These are phyloP conservation scores for Zygaena filipendulae DNA, from an alignment of 2,888 invertebrate genomes.

Conservation along the genomic window DNA sequence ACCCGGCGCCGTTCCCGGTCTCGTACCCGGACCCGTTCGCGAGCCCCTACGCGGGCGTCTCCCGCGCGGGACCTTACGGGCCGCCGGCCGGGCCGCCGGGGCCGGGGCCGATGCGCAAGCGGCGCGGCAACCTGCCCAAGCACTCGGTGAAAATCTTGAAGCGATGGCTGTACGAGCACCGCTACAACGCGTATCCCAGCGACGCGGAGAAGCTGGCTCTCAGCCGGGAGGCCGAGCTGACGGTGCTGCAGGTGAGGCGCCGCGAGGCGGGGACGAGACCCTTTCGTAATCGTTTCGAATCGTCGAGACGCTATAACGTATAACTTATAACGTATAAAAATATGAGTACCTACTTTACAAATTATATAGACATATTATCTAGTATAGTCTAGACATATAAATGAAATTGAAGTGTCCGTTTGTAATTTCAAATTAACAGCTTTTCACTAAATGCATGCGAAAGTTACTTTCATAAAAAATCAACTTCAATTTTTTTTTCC, in stretches of 20 bases:
- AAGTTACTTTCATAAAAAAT: no score
- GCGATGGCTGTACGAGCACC: slow-evolving; percentile 92
- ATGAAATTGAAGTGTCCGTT: no score
- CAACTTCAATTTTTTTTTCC: no score
- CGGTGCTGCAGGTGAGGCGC: slow-evolving; percentile 86
- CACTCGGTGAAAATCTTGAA: slow-evolving; percentile 92
- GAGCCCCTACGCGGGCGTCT: slow-evolving; percentile 19
- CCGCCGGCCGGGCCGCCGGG: slow-evolving; percentile 28
- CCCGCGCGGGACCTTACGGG: neutral
- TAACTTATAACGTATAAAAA: no score
- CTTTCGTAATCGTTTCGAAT: no score
- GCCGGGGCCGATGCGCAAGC: slow-evolving; percentile 75
- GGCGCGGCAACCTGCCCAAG: slow-evolving; percentile 92
- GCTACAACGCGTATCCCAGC: slow-evolving; percentile 95
- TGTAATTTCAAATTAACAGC: no score
- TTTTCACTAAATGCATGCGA: no score
- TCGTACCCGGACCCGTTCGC: slow-evolving; percentile 7
- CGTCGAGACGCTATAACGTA: no score
- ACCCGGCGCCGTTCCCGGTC: slow-evolving; percentile 9
- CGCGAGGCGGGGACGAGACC: no score
- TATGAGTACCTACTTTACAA: no score
- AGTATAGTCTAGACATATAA: no score
- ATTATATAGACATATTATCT: no score
- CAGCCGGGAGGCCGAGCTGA: slow-evolving; percentile 86
- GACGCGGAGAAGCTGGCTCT: slow-evolving; percentile 90